Evolutionary conservation across 2,888 invertebrate species (phyloP).

Genomic region (Rhagium mordax): DNA sequence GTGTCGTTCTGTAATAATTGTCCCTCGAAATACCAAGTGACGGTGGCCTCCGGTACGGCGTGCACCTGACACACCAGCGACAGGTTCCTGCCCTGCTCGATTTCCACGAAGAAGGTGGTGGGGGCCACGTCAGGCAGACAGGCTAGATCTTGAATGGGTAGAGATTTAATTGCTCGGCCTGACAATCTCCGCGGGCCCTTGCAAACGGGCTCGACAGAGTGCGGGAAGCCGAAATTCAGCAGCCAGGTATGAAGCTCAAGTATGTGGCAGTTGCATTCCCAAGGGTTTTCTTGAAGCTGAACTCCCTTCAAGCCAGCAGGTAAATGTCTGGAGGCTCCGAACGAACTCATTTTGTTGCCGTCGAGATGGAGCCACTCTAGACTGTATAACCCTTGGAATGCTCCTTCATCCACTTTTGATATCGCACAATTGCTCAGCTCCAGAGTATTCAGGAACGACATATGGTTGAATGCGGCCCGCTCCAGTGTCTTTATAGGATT

Average conservation of each 20-base stretch:
- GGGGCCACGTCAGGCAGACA: conserved; percentile 85
- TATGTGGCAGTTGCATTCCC: conserved; percentile 91
- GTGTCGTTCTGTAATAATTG: conserved; percentile 84
- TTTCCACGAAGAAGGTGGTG: conserved; percentile 82
- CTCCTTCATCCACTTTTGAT: conserved; percentile 82
- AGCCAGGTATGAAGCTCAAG: conserved; percentile 86
- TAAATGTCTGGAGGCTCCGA: conserved; percentile 78
- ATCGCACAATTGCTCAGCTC: conserved; percentile 89
- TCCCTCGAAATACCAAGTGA: conserved; percentile 88
- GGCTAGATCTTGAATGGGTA: conserved; percentile 81
- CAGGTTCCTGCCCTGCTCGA: conserved; percentile 85
- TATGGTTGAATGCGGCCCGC: conserved; percentile 81
- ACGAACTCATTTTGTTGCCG: conserved; percentile 83
- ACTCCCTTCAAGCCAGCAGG: conserved; percentile 86
- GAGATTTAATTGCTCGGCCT: conserved; percentile 78
- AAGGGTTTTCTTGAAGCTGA: conserved; percentile 88
- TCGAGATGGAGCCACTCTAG: conserved; percentile 89
- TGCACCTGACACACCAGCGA: conserved; percentile 84
- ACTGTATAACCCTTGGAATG: conserved; percentile 85
- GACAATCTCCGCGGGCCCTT: conserved; percentile 79
- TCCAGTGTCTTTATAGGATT: conserved; percentile 86
- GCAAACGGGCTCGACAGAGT: conserved; percentile 85
- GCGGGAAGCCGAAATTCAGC: conserved; percentile 82
- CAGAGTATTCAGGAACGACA: conserved; percentile 83
- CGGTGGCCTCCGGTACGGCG: conserved; percentile 85